Conservation (phyloP, 2,113 vertebrate species). For the Cololabis saira region DNA sequence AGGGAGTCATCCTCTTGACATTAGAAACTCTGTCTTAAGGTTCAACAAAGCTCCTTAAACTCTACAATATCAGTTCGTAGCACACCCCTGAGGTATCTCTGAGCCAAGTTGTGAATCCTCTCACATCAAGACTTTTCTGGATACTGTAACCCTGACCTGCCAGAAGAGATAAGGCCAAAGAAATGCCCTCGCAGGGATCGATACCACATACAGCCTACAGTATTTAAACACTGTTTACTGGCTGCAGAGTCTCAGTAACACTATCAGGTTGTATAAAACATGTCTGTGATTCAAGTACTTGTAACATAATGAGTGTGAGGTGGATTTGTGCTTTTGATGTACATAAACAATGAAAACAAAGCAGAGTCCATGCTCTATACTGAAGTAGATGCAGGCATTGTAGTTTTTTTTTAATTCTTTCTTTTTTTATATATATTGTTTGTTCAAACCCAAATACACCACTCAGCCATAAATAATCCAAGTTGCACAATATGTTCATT, state of each 20-base stretch:
- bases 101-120: constrained; percentile 21
- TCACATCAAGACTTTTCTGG: background rate
- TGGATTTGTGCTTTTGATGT: no score
- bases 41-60: constrained; percentile 14
- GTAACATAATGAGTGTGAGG: background rate
- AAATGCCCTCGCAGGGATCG: constrained; percentile 5
- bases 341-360: no score
- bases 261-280: background rate
- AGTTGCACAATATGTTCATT: background rate
- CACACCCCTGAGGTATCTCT: constrained; percentile 4
- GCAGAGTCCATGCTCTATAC: no score
- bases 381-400: background rate
- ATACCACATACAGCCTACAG: constrained; percentile 14
- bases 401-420: background rate
- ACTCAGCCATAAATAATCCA: no score
- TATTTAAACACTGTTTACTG: constrained; percentile 1
- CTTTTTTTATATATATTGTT: no score
- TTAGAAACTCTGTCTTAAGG: constrained; percentile 5
- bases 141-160: constrained; percentile 13
- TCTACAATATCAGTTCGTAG: background rate
- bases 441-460: constrained; percentile 3
- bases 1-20: background rate
- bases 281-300: background rate
- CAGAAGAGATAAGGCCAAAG: constrained; percentile 1
- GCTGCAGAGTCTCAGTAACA: background rate